A percentile compares a stretch with the other conserved stretches of the same genome.
phyloP scores from a whole-genome alignment of 1,140 invertebrate species.

The Lepidurus packardi region DNA sequence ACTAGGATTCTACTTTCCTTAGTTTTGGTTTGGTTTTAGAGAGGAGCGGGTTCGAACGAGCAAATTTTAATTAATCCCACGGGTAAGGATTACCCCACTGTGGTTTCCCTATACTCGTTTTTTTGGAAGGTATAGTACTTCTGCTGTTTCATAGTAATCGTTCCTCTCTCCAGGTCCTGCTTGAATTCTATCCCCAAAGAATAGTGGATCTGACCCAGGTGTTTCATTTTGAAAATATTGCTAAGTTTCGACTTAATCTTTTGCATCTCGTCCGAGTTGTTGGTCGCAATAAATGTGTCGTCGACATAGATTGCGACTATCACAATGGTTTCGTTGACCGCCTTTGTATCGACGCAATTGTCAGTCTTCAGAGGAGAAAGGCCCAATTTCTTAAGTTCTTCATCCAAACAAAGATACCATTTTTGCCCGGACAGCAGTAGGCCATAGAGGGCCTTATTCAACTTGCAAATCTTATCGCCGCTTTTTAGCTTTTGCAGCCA shows the following conservation, averaged over 20 bases:
- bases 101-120: too few species aligned
- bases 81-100: too few species aligned
- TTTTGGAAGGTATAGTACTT: too few species aligned
- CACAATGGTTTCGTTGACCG: slow-evolving; percentile 36
- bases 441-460: slow-evolving; percentile 43
- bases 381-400: slow-evolving; percentile 45
- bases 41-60: too few species aligned
- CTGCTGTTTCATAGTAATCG: slow-evolving; percentile 36
- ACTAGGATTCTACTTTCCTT: too few species aligned
- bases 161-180: slow-evolving; percentile 29
- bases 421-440: slow-evolving; percentile 41
- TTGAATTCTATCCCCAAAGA: slow-evolving; percentile 42
- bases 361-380: slow-evolving; percentile 42
- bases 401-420: slow-evolving; percentile 34
- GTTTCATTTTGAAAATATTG: slow-evolving; percentile 39
- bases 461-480: slow-evolving; percentile 38
- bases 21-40: too few species aligned
- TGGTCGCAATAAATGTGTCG: slow-evolving; percentile 43
- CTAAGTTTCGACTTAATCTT: slow-evolving; percentile 35
- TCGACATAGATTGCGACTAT: slow-evolving; percentile 48
- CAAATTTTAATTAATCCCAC: too few species aligned
- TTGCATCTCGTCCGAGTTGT: slow-evolving; percentile 35
- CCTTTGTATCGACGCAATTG: slow-evolving; percentile 42
- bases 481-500: neutral
- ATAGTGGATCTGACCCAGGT: slow-evolving; percentile 35